Evolutionary conservation across 2,113 vertebrate genomes (phyloP).

Genomic region (Daubentonia madagascariensis): DNA sequence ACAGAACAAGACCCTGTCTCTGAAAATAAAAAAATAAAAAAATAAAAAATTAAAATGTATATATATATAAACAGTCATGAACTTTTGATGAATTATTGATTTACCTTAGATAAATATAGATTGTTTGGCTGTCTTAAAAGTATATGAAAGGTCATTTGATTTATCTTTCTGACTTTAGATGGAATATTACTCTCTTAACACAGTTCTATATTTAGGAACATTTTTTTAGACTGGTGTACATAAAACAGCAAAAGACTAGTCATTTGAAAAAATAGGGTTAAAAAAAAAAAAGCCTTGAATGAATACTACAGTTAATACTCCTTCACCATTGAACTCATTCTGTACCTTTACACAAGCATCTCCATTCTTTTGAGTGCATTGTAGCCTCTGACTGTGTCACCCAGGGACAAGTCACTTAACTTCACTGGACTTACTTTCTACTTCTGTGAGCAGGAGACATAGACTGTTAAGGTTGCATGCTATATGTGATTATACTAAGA

Average conservation of each 20-base stretch:
- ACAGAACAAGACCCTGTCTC: too few species aligned
- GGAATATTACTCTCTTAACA: neutral
- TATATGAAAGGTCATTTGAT: neutral
- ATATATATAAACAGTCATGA: conserved; percentile 23
- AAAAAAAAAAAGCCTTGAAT: neutral
- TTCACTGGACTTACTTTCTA: neutral
- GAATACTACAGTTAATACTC: neutral
- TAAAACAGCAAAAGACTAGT: neutral
- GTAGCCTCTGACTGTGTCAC: neutral
- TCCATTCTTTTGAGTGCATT: neutral
- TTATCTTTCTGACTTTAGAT: neutral
- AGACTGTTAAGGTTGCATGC: neutral
- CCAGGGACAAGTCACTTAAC: neutral
- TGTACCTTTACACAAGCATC: neutral
- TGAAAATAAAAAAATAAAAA: too few species aligned
- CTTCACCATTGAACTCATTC: neutral
- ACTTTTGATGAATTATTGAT: conserved; percentile 21
- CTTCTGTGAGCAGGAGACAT: neutral
- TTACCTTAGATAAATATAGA: neutral
- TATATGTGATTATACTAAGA: neutral
- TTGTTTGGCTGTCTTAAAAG: neutral
- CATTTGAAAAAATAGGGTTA: neutral
- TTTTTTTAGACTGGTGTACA: neutral
- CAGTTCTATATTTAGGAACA: neutral
- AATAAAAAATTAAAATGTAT: too few species aligned